phyloP scores from a whole-genome alignment of 2,888 invertebrate species.

The Toxonevra muliebris region DNA sequence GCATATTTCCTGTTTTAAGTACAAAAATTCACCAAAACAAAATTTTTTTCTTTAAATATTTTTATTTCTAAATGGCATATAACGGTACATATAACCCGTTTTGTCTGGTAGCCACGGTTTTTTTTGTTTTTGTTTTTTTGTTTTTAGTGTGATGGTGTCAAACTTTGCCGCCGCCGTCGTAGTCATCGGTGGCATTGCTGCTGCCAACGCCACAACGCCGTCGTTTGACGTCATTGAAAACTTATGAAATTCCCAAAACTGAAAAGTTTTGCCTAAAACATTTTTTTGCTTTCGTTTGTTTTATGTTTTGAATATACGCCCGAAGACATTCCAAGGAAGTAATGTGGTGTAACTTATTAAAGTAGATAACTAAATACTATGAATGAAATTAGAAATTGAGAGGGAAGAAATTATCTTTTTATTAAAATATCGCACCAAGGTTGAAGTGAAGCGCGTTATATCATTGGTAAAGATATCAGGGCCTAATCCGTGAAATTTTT shows the following conservation, averaged over 20 bases:
- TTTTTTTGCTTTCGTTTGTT: not conserved
- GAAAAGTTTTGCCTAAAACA: conserved; percentile 1
- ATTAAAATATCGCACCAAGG: too few species aligned
- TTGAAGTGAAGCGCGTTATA: too few species aligned
- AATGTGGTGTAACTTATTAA: too few species aligned
- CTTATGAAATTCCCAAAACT: conserved; percentile 31
- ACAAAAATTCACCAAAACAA: conserved; percentile 30
- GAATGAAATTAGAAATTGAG: too few species aligned
- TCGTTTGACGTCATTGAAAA: conserved; percentile 29
- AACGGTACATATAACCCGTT: conserved; percentile 29
- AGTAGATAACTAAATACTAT: too few species aligned
- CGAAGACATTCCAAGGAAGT: too few species aligned
- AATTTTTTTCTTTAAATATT: conserved; percentile 14
- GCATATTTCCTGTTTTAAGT: conserved; percentile 31
- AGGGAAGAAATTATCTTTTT: too few species aligned
- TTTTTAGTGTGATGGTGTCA: conserved; percentile 24
- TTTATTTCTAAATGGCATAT: not conserved
- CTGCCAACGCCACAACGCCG: conserved; percentile 2
- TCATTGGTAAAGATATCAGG: too few species aligned
- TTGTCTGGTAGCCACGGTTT: conserved; percentile 7
- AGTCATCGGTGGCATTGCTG: conserved; percentile 5
- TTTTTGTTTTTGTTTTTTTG: conserved; percentile 7
- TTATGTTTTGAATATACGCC: too few species aligned
- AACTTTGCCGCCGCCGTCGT: conserved; percentile 36
- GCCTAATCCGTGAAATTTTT: too few species aligned